Evolutionary conservation across 2,113 vertebrate species (phyloP).

Genomic region (Nothobranchius furzeri): DNA sequence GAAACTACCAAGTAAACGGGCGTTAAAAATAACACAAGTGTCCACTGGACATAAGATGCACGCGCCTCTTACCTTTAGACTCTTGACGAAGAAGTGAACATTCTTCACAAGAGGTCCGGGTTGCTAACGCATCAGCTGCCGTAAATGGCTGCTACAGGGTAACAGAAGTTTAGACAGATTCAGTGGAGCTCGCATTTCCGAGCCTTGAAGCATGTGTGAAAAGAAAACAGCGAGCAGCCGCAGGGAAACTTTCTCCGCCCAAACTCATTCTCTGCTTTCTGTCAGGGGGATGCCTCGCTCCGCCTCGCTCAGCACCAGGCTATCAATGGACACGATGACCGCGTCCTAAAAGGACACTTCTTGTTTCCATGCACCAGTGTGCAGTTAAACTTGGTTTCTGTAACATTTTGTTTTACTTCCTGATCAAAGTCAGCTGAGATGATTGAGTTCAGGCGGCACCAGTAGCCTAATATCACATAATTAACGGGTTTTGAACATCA

Average conservation of each 20-base stretch:
- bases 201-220: constrained; percentile 31
- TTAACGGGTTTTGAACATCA: neutral
- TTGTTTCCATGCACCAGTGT: too few relatives aligned
- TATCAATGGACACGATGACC: constrained; percentile 25
- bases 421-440: neutral
- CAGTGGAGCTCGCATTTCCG: neutral
- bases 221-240: constrained; percentile 43
- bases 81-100: constrained; percentile 36
- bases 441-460: constrained; percentile 11
- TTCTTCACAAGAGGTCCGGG: constrained; percentile 6
- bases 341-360: neutral
- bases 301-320: constrained; percentile 51
- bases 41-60: constrained; percentile 13
- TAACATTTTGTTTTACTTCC: neutral
- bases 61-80: constrained; percentile 52
- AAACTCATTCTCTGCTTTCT: constrained; percentile 56
- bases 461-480: neutral
- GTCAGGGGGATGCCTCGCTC: constrained; percentile 64
- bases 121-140: neutral
- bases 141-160: neutral
- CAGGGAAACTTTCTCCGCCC: constrained; percentile 59
- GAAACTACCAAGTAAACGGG: neutral
- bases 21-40: constrained; percentile 33
- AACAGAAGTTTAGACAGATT: neutral
- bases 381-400: too few relatives aligned